These are phyloP conservation scores for Zaprionus camerounensis DNA, from an alignment of 1,140 invertebrate species.

Conservation along the genomic window DNA sequence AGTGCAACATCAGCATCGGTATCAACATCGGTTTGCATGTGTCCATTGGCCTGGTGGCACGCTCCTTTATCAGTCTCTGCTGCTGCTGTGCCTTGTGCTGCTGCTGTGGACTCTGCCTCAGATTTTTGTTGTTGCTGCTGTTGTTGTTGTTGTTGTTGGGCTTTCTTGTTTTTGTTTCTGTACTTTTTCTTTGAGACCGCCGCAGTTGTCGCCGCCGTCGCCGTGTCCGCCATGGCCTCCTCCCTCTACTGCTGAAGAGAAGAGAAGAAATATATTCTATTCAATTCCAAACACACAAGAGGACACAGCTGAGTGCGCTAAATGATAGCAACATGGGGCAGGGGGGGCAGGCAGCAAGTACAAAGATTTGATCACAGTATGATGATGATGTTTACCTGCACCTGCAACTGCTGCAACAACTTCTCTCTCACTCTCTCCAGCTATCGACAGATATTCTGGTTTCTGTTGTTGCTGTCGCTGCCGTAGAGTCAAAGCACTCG, in stretches of 20 bases:
- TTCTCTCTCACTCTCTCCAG: neutral
- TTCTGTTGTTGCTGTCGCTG: constrained; percentile 22
- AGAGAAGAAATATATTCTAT: constrained; percentile 13
- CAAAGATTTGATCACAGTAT: neutral
- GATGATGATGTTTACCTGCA: constrained; percentile 29
- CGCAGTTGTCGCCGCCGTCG: constrained; percentile 48
- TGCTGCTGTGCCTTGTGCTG: constrained; percentile 4
- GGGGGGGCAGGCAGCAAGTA: neutral
- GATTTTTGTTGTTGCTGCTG: constrained; percentile 41
- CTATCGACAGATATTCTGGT: constrained; percentile 17
- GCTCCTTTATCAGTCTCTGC: constrained; percentile 13
- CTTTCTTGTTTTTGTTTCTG: constrained; percentile 64
- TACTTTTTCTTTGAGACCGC: constrained; percentile 61
- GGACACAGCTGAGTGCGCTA: constrained; percentile 44
- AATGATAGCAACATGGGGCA: neutral
- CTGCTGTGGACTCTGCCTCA: constrained; percentile 11
- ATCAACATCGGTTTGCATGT: constrained; percentile 13
- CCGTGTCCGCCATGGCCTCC: constrained; percentile 62
- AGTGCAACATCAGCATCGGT: constrained; percentile 13
- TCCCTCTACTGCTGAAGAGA: constrained; percentile 12
- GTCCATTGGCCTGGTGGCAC: constrained; percentile 48
- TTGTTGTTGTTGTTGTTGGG: constrained; percentile 45
- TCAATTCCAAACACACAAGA: constrained; percentile 14
- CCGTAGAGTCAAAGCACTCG: constrained; percentile 41
- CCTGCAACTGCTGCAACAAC: constrained; percentile 32